Evolutionary conservation across 2,888 invertebrate genomes (phyloP).

Genomic region (Polydrusus tereticollis): DNA sequence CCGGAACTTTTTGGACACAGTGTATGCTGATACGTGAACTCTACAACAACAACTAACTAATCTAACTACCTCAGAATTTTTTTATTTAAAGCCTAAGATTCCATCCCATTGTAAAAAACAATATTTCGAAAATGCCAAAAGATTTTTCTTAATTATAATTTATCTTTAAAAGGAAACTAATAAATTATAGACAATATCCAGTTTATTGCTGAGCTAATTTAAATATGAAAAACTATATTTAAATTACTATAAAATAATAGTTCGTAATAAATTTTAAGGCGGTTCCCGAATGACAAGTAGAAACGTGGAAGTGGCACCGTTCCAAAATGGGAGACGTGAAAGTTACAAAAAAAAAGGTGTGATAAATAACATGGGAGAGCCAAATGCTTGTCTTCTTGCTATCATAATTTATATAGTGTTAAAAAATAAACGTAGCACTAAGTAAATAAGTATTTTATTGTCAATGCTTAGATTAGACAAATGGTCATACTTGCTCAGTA

Average conservation of each 20-base stretch:
- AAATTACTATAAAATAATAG: constrained; percentile 17
- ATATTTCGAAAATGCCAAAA: too few relatives aligned
- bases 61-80: too few relatives aligned
- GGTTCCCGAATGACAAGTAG: constrained; percentile 36
- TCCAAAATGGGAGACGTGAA: constrained; percentile 38
- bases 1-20: too few relatives aligned
- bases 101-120: too few relatives aligned
- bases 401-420: constrained; percentile 42
- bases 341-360: constrained; percentile 34
- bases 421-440: constrained; percentile 32
- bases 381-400: constrained; percentile 39
- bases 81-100: too few relatives aligned
- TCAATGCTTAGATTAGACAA: constrained; percentile 27
- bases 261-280: constrained; percentile 39
- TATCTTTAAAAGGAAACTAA: not conserved
- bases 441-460: constrained; percentile 31
- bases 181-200: not conserved
- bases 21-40: too few relatives aligned
- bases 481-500: constrained; percentile 13
- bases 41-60: too few relatives aligned
- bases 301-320: constrained; percentile 40
- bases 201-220: constrained; percentile 12
- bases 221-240: constrained; percentile 23
- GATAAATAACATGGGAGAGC: constrained; percentile 44
- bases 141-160: too few relatives aligned